Conservation (phyloP, 2,888 invertebrate genomes). For the Digitonthophagus gazella region DNA sequence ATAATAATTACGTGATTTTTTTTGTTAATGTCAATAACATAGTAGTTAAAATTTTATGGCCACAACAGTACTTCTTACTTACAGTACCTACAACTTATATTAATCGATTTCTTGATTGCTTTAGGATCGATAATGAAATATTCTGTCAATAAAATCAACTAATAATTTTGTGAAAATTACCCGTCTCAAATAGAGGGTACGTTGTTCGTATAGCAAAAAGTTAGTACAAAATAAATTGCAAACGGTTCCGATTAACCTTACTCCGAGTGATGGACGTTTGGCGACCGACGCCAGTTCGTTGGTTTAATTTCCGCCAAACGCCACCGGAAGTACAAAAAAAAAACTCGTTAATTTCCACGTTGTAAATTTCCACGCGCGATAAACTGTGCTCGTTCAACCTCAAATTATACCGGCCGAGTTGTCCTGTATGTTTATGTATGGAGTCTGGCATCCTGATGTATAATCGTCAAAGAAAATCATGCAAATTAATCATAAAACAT, state of each 20-base stretch:
- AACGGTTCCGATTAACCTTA: neutral
- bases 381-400: conserved; percentile 2
- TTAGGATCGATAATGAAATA: neutral
- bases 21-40: too few relatives aligned
- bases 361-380: conserved; percentile 15
- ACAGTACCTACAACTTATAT: too few relatives aligned
- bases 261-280: neutral
- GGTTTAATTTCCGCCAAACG: conserved; percentile 13
- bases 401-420: conserved; percentile 10
- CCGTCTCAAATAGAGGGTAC: neutral
- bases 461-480: neutral
- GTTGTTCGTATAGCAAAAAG: neutral
- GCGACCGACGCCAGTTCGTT: neutral
- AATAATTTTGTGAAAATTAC: neutral
- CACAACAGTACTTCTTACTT: too few relatives aligned
- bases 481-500: too few relatives aligned
- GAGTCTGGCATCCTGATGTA: conserved; percentile 11
- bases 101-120: too few relatives aligned
- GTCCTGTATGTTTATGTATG: conserved; percentile 6
- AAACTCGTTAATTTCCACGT: conserved; percentile 16
- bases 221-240: neutral
- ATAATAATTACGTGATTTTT: too few relatives aligned
- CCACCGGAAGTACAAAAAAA: neutral
- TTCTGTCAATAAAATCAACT: neutral
- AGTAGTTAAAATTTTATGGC: too few relatives aligned